Evolutionary conservation across 2,113 vertebrate genomes (phyloP).

Genomic region (Sinocyclocheilus rhinocerous): DNA sequence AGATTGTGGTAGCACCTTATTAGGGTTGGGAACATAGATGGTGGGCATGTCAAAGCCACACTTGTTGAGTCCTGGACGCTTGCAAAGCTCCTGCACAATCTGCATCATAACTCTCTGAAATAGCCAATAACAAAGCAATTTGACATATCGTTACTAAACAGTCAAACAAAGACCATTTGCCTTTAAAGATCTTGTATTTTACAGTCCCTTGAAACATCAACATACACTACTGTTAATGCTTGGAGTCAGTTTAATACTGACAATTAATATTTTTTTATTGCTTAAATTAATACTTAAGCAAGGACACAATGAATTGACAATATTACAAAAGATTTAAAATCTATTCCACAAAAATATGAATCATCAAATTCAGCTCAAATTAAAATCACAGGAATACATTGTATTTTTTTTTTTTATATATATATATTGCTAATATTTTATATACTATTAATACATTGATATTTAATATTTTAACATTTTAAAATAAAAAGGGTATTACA

Average conservation of each 20-base stretch:
- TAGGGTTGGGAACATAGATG: slow-evolving; percentile 79
- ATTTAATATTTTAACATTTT: not conserved
- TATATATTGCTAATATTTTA: no score
- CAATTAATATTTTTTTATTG: no score
- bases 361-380: no score
- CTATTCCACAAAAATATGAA: no score
- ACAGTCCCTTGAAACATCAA: not conserved
- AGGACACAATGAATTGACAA: not conserved
- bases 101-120: slow-evolving; percentile 85
- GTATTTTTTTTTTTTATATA: not conserved
- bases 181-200: not conserved
- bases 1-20: slow-evolving; percentile 23
- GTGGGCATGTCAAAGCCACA: slow-evolving; percentile 87
- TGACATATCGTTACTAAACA: not conserved
- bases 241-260: not conserved
- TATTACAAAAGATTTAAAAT: not conserved
- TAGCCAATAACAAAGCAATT: slow-evolving; percentile 16
- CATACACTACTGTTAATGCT: not conserved
- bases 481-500: not conserved
- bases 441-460: no score
- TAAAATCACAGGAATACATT: not conserved
- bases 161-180: not conserved
- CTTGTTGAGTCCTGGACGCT: slow-evolving; percentile 83
- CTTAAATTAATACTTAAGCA: not conserved
- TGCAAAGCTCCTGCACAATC: slow-evolving; percentile 85